phyloP scores from a whole-genome alignment of 2,888 invertebrate genomes.

The Myopa tessellatipennis region DNA sequence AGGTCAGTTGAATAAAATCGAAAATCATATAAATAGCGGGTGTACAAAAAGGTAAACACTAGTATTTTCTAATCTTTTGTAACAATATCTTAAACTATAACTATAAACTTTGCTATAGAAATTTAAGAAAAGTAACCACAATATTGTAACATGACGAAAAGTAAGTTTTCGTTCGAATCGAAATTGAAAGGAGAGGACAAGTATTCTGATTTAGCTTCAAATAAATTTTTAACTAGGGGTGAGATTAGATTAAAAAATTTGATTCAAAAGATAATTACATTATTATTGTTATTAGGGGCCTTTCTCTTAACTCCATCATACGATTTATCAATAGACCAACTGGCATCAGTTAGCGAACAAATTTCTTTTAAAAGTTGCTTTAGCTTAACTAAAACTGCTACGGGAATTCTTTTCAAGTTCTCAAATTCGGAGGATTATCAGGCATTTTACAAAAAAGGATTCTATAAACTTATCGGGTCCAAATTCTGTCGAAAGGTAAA shows the following conservation, averaged over 20 bases:
- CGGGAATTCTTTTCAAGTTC: constrained; percentile 89
- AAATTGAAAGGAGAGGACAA: constrained; percentile 71
- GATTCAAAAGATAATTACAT: neutral
- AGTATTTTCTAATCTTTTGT: constrained; percentile 42
- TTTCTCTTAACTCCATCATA: constrained; percentile 88
- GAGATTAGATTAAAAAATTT: constrained; percentile 37
- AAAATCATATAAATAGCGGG: constrained; percentile 59
- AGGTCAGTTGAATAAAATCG: neutral
- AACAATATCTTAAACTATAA: constrained; percentile 67
- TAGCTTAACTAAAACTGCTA: constrained; percentile 87
- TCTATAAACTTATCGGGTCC: constrained; percentile 87
- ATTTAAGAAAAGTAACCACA: constrained; percentile 1
- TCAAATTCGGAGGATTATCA: constrained; percentile 88
- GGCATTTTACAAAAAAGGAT: constrained; percentile 87
- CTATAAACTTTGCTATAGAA: constrained; percentile 57
- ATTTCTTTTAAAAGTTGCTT: constrained; percentile 89
- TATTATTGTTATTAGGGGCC: constrained; percentile 70
- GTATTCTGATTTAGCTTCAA: constrained; percentile 83
- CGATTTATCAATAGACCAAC: constrained; percentile 87
- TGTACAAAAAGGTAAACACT: constrained; percentile 55
- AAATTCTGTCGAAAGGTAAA: constrained; percentile 86
- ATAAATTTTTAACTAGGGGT: constrained; percentile 83
- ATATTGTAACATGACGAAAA: constrained; percentile 62
- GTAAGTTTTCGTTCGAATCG: constrained; percentile 63
- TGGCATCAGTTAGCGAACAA: constrained; percentile 87